phyloP scores from a whole-genome alignment of 2,888 invertebrate genomes.

The Ptilodon capucinus region DNA sequence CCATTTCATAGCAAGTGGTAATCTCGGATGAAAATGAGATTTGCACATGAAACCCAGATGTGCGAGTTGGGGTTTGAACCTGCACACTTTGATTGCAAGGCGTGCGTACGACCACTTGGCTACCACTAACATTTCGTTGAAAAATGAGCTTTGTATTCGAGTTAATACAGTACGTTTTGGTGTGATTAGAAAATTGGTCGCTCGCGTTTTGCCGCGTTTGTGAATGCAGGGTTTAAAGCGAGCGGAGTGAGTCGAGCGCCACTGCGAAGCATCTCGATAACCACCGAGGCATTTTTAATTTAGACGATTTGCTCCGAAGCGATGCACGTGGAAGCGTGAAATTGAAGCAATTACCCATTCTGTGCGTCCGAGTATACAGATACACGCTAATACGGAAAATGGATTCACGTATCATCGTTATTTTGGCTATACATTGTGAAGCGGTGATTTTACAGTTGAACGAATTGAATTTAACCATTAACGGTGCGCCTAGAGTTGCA shows the following conservation, averaged over 20 bases:
- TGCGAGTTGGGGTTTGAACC: too few species aligned
- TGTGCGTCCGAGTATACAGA: conserved; percentile 8
- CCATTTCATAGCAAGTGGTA: too few species aligned
- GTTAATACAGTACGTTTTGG: too few species aligned
- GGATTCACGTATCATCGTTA: not conserved
- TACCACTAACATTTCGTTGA: too few species aligned
- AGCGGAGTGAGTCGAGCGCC: conserved; percentile 4
- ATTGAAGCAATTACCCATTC: conserved; percentile 20
- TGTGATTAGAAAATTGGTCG: too few species aligned
- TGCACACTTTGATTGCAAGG: too few species aligned
- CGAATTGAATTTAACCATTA: conserved; percentile 10
- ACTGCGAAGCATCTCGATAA: conserved; percentile 1
- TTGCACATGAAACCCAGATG: too few species aligned
- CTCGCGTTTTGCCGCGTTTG: too few species aligned
- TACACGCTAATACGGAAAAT: conserved; percentile 1
- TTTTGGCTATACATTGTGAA: not conserved
- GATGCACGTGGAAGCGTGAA: conserved; percentile 21
- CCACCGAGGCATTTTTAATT: conserved; percentile 28
- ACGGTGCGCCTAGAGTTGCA: conserved; percentile 11
- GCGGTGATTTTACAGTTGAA: conserved; percentile 10
- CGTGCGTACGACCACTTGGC: too few species aligned
- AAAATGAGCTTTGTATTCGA: too few species aligned
- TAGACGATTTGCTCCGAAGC: conserved; percentile 18
- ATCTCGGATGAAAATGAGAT: too few species aligned
- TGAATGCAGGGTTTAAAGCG: too few species aligned